Conservation (phyloP, 2,797 vertebrate species). For the Bovichtus variegatus region DNA sequence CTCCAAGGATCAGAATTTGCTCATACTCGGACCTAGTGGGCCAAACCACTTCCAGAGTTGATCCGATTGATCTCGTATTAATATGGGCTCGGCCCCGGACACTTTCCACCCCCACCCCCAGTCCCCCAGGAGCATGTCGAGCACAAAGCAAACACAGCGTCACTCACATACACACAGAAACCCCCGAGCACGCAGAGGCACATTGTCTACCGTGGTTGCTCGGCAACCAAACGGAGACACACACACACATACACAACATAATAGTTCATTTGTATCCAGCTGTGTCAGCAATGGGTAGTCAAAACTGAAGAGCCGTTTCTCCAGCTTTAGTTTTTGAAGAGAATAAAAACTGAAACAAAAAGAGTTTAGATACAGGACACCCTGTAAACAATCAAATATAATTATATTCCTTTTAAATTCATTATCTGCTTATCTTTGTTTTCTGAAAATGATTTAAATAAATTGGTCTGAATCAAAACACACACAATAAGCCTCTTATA, state of each 20-base stretch:
- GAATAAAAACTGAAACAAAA: conserved; percentile 6
- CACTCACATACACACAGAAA: conserved; percentile 43
- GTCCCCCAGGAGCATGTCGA: conserved; percentile 27
- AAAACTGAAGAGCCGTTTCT: conserved; percentile 49
- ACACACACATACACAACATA: conserved; percentile 60
- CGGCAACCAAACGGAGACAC: conserved; percentile 64
- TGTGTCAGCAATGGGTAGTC: conserved; percentile 67
- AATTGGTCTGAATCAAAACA: not conserved
- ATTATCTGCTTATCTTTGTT: not conserved
- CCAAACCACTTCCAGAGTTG: conserved; percentile 10
- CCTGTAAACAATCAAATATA: conserved; percentile 19
- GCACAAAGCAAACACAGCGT: conserved; percentile 44
- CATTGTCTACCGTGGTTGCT: conserved; percentile 71
- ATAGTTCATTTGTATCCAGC: conserved; percentile 76
- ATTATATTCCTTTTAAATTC: not conserved
- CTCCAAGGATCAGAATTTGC: conserved; percentile 15
- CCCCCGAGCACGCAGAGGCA: conserved; percentile 47
- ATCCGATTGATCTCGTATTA: conserved; percentile 36
- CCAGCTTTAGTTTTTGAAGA: conserved; percentile 7
- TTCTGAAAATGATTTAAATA: not conserved
- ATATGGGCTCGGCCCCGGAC: not conserved
- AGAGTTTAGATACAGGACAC: not conserved
- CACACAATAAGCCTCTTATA: not conserved
- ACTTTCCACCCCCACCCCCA: not conserved
- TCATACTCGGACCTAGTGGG: conserved; percentile 14